Base-by-base conservation (phyloP, 2,113 vertebrate species). In the Engraulis encrasicolus region DNA sequence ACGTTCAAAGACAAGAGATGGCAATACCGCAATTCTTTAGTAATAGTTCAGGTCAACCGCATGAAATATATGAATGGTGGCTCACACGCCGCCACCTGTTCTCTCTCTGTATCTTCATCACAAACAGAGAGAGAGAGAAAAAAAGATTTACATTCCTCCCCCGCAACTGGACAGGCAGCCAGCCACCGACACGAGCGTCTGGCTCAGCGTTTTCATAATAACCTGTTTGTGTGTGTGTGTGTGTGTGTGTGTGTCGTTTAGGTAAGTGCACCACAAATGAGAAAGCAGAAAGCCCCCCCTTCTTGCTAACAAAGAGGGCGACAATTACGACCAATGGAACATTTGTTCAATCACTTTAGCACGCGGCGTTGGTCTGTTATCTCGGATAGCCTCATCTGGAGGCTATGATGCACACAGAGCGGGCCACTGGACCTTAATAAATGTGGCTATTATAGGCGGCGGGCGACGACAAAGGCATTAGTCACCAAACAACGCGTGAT, bases 171-270 rank as follows among this genome's bases (percentile, higher is more conserved):
- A 45, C 40, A 3, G 40, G 12, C 7, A 23, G n/a, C 27, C 58
- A 71, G 17, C 31, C 31, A 74, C 77, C 77, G 78, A 50, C 85
- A 82, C 23, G 45, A 48, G 54, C 61, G 20, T 84, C 74, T 48
- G 77, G 37, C 78, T 87, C 48, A 34, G 23, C 14, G 50, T 71
- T 79, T 82, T 80, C 84, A 82, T 84, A 84, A 84, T 78, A 82
- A 31, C 49, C 48, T 78, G 79, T 85, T 85, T 61, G 78, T 74
- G 66, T 15, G 23, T 31, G 54, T 50, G 66, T 79, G n/a, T 78
- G 79, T 85, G 81, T 61, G 78, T 74, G 66, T 15, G 23, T 31
- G 54, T 50, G 66, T 79, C 80, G 36, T 80, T 82, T 82, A n/a
- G n/a, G n/a, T n/a, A n/a, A n/a, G n/a, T 74, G 45, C 54, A 34